Conservation (phyloP, 2,888 invertebrate species). For the Pegoplata infirma region DNA sequence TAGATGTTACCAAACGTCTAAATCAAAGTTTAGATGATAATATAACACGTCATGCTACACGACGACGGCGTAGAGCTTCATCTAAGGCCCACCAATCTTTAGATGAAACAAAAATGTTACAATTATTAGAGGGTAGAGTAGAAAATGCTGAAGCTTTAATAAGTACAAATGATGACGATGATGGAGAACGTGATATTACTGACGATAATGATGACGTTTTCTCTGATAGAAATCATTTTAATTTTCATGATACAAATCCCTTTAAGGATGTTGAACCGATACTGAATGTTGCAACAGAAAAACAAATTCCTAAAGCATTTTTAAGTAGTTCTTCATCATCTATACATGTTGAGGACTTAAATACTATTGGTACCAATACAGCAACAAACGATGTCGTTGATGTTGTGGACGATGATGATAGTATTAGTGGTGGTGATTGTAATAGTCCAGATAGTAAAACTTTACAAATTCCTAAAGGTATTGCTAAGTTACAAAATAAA, state of each 20-base stretch:
- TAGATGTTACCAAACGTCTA: constrained; percentile 82
- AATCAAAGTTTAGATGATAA: constrained; percentile 89
- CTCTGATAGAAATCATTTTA: constrained; percentile 64
- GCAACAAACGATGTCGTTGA: constrained; percentile 55
- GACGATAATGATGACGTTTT: constrained; percentile 72
- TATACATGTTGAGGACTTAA: constrained; percentile 32
- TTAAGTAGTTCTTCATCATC: constrained; percentile 67
- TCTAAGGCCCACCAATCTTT: constrained; percentile 84
- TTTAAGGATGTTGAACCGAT: constrained; percentile 72
- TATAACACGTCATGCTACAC: constrained; percentile 72
- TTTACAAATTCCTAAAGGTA: constrained; percentile 63
- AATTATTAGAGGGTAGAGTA: constrained; percentile 71
- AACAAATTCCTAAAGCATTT: constrained; percentile 62
- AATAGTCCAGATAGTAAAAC: constrained; percentile 17
- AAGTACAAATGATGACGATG: constrained; percentile 49
- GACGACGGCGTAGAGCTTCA: constrained; percentile 75
- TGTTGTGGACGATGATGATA: background rate
- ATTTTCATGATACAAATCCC: constrained; percentile 76
- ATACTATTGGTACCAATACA: background rate
- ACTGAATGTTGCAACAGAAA: background rate
- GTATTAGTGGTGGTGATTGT: constrained; percentile 6
- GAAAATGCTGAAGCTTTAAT: constrained; percentile 46
- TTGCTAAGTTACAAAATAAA: constrained; percentile 71
- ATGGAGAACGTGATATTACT: constrained; percentile 40
- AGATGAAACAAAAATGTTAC: constrained; percentile 81